phyloP scores from a whole-genome alignment of 2,113 vertebrate species.

The Nannospalax galili region DNA sequence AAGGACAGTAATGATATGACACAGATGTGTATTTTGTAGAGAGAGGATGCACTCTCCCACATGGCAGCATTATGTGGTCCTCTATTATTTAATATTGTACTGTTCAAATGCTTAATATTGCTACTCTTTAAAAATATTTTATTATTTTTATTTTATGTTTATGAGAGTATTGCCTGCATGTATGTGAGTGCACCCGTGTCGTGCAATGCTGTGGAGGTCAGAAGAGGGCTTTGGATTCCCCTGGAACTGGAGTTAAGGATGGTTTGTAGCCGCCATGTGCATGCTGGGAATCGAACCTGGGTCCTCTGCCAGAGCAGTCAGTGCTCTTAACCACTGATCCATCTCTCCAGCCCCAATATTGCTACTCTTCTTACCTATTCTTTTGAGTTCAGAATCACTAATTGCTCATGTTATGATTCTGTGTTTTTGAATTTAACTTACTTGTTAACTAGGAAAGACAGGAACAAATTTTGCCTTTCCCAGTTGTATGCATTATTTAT shows the following conservation, averaged over 20 bases:
- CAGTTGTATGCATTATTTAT: not conserved
- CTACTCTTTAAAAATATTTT: no score
- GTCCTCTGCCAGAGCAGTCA: no score
- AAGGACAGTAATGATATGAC: not conserved
- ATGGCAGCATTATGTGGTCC: not conserved
- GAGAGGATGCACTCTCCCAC: not conserved
- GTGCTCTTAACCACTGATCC: no score
- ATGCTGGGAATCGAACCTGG: no score
- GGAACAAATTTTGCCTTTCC: not conserved
- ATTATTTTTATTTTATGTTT: no score
- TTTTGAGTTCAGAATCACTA: constrained; percentile 29
- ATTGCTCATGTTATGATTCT: constrained; percentile 22
- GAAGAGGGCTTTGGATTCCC: no score
- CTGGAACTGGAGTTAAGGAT: no score
- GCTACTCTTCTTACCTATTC: not conserved
- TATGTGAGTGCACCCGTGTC: no score
- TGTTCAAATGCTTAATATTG: not conserved
- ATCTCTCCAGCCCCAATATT: no score
- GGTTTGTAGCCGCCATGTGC: no score
- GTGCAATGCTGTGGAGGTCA: no score
- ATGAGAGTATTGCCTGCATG: no score
- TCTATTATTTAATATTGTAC: not conserved
- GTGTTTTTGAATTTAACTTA: not conserved
- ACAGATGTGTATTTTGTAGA: not conserved
- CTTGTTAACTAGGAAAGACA: not conserved